Base-by-base conservation (phyloP, 2,888 invertebrate species). In the Sisyra nigra region DNA sequence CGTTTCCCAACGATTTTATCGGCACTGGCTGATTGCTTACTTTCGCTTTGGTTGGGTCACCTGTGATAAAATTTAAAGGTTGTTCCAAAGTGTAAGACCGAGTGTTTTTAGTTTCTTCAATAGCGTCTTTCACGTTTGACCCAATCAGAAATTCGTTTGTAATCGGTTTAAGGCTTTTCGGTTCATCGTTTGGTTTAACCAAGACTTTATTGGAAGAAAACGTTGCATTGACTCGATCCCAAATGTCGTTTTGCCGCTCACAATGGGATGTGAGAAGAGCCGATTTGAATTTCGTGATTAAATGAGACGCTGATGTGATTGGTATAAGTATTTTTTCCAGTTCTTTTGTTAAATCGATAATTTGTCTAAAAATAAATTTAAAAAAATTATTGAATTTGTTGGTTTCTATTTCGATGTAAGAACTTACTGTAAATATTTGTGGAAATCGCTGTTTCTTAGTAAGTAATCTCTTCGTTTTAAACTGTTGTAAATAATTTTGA, bases 401-500 rank as follows among this genome's bases (percentile, higher is more conserved):
- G 8, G 3, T 18, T 11, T 30, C 31, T 14, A 11, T 4, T 10
- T 30, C 17, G 13, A 14, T 17, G 9, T 10, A 18, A 24, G 7
- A 24, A 50, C 50, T 42, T 47, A 55, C 55, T 49, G 51, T 33
- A 51, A 45, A 41, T 49, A 52, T 34, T 48, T 46, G 33, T 46
- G 48, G 18, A 55, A 50, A n/a, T 61, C 59, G 34, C 65, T 54
- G 51, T 67, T 65, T 44, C 55, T 54, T 34, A 74, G 54, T 45
- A 72, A 62, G 51, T 60, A 65, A 48, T 66, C 68, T 49, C 72
- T 65, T 3, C 67, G 54, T 55, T 69, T 71, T 0, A 76, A 57
- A 45, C 71, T 71, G 44, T 70, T 64, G 48, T 72, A 73, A 30
- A 74, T 61, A 37, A 71, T 56, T 54, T 69, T 71, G 15, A 68